Evolutionary conservation across 2,113 vertebrate genomes (phyloP).

Genomic region (Crotophaga sulcirostris): DNA sequence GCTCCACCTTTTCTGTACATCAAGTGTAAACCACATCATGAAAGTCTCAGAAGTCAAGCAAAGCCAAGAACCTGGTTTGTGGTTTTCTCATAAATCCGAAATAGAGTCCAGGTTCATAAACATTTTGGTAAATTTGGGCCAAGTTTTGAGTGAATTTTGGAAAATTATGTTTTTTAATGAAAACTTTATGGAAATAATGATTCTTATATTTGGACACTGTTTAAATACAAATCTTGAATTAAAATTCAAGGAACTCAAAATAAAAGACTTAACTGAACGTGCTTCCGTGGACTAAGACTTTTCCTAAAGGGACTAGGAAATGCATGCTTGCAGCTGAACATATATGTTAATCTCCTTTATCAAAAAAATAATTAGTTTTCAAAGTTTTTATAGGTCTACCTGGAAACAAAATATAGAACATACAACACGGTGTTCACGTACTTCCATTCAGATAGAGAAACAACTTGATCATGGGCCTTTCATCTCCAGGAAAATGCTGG

Average conservation of each 20-base stretch:
- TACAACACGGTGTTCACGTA: not conserved
- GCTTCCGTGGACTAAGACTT: not conserved
- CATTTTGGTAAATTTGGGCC: not conserved
- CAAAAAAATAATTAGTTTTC: not conserved
- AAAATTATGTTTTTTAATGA: not conserved
- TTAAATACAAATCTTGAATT: not conserved
- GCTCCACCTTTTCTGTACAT: not conserved
- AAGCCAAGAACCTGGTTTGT: not conserved
- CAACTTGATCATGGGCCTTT: not conserved
- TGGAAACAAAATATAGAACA: not conserved
- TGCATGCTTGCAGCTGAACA: not conserved
- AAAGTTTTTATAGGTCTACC: not conserved
- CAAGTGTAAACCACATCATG: not conserved
- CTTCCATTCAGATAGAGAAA: not conserved
- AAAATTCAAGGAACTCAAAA: not conserved
- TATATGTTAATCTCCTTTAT: not conserved
- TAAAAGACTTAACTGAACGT: not conserved
- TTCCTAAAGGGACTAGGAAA: not conserved
- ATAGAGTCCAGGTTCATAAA: not conserved
- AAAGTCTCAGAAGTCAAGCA: not conserved
- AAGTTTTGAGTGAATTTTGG: not conserved
- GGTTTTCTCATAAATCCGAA: not conserved
- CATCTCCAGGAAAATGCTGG: not conserved
- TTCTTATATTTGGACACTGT: not conserved
- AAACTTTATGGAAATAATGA: not conserved